Conservation (phyloP, 1,140 invertebrate species). For the Drosophila busckii region DNA sequence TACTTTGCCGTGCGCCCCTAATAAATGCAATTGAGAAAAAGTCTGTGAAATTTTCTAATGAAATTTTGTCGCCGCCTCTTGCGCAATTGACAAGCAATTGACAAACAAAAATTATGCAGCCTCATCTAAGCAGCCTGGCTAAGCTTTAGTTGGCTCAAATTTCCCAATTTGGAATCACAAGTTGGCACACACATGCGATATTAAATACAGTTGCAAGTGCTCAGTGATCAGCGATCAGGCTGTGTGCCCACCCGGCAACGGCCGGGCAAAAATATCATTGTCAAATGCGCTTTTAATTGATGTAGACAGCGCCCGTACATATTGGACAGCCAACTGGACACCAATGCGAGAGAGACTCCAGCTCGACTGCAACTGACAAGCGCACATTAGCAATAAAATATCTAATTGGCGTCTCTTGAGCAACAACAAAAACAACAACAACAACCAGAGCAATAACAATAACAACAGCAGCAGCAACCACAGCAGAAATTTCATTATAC, state of each 20-base stretch:
- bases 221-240: constrained; percentile 16
- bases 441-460: background rate
- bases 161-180: constrained; percentile 31
- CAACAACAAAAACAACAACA: constrained; percentile 22
- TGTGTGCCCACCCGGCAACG: constrained; percentile 30
- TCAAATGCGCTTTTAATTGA: constrained; percentile 76
- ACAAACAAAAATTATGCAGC: background rate
- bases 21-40: no score
- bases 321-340: constrained; percentile 70
- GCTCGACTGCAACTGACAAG: constrained; percentile 52
- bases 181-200: constrained; percentile 12
- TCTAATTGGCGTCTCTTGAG: constrained; percentile 62
- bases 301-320: constrained; percentile 68
- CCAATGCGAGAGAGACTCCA: constrained; percentile 49
- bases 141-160: constrained; percentile 4
- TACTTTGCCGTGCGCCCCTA: no score
- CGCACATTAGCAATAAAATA: constrained; percentile 76
- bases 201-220: no score
- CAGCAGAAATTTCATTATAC: constrained; percentile 64
- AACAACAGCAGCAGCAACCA: constrained; percentile 18
- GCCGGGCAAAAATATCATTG: constrained; percentile 66
- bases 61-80: no score
- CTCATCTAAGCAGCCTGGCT: constrained; percentile 13
- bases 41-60: no score
- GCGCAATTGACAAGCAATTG: no score